These are phyloP conservation scores for Cephus rjabovi DNA, from an alignment of 2,888 invertebrate species.

Conservation along the genomic window DNA sequence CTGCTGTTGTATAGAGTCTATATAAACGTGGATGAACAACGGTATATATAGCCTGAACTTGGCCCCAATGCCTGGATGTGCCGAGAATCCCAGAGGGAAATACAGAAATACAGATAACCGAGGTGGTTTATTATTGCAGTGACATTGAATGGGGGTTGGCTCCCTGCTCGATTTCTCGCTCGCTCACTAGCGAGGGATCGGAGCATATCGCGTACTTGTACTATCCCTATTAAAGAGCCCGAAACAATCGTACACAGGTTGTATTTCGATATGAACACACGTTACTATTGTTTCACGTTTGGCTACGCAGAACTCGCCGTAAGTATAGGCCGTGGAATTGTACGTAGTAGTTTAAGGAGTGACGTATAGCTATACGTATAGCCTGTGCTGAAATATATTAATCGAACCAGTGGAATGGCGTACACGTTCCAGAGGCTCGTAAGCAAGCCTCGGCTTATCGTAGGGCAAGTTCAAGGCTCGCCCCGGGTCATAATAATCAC, in stretches of 20 bases:
- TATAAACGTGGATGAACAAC: slow-evolving; percentile 42
- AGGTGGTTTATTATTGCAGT: slow-evolving; percentile 62
- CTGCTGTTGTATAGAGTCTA: slow-evolving; percentile 18
- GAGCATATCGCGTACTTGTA: slow-evolving; percentile 6
- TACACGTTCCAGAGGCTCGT: neutral
- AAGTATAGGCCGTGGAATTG: neutral
- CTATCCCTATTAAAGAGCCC: neutral
- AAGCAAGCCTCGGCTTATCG: slow-evolving; percentile 47
- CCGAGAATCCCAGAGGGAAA: slow-evolving; percentile 62
- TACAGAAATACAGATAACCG: slow-evolving; percentile 63
- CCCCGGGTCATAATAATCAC: slow-evolving; percentile 63
- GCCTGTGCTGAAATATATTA: neutral
- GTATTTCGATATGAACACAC: neutral
- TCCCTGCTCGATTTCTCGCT: slow-evolving; percentile 36
- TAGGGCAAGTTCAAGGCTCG: slow-evolving; percentile 66
- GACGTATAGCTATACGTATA: neutral
- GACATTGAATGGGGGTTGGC: slow-evolving; percentile 59
- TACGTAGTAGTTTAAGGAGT: neutral
- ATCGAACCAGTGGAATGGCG: neutral
- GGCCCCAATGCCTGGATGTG: slow-evolving; percentile 64
- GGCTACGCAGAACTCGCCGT: neutral
- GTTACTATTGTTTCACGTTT: neutral
- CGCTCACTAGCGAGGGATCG: slow-evolving; percentile 30
- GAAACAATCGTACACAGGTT: neutral
- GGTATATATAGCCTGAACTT: slow-evolving; percentile 62